Evolutionary conservation across 2,888 invertebrate species (phyloP), one percentile per base, ranked within the genome.

Genomic region (Trimorus sp.): DNA sequence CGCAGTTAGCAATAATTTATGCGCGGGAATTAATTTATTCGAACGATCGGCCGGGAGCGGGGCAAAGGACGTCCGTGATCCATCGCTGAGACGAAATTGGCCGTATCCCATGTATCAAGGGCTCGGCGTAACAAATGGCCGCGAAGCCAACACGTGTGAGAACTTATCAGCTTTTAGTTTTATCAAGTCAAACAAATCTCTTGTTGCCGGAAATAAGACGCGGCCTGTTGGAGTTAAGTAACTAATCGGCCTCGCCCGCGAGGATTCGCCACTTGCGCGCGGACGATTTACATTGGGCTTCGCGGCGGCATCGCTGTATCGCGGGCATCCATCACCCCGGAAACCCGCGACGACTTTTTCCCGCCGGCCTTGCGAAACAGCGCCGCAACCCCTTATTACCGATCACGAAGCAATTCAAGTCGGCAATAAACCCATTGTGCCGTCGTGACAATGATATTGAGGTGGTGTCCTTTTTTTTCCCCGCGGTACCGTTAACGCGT

Each of bases 91-190:
- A 79, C 79, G 79, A 83, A 83, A 80, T 83, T 80, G 77, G 74
- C 48, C 79, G 83, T 83, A 83, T 80, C 78, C 75, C 75, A 80
- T 83, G 80, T 81, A 83, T 83, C 83, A 83, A 83, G 80, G 75
- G 78, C 79, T 83, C 70, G 69, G 42, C 58, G 65, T 83, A 80
- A 83, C 78, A 81, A 83, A 83, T 83, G 75, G 76, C 83, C 54
- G 73, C 54, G 71, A 81, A 80, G 68, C 62, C 60, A 83, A 83
- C 80, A 83, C 83, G 78, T 83, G 83, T 83, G 83, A 83, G 69
- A 83, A 83, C 79, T 83, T 81, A 83, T 83, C 83, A 83, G 83
- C 83, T 83, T 81, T 81, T 83, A 83, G 83, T 83, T 83, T 83
- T 83, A 83, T 83, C 79, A 73, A 83, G 83, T 83, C 81, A 83